Percentiles rank a stretch among this genome's conserved stretches.
These are phyloP conservation scores for Rotaria macrura DNA, from an alignment of 2,888 invertebrate species.

Conservation along the genomic window DNA sequence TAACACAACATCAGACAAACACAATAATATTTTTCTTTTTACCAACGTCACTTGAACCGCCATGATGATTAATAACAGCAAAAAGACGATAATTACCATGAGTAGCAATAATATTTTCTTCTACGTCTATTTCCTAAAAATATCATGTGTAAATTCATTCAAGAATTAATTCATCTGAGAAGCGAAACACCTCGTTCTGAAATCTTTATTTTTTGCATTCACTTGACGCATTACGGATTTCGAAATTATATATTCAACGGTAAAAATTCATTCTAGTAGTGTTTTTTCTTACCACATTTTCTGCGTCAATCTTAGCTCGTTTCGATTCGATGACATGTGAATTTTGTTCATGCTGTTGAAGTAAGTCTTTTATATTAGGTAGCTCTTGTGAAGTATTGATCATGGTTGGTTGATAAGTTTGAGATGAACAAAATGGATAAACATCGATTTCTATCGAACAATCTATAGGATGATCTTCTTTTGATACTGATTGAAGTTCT, in stretches of 20 bases:
- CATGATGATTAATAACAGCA: conserved; percentile 14
- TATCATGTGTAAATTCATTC: not conserved
- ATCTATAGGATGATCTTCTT: conserved; percentile 8
- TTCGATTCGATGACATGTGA: not conserved
- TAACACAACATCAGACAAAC: no score
- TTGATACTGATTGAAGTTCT: not conserved
- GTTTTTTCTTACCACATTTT: not conserved
- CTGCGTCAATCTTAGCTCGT: not conserved
- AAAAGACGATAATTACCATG: conserved; percentile 10
- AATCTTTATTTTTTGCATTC: no score
- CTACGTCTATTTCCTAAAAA: not conserved
- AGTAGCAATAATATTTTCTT: not conserved
- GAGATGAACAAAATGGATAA: not conserved
- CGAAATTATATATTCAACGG: no score
- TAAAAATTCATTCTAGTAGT: not conserved
- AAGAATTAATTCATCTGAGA: no score
- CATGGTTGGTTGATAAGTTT: not conserved
- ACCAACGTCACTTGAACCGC: conserved; percentile 21
- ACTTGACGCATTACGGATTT: no score
- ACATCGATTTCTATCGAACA: not conserved
- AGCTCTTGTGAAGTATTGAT: not conserved
- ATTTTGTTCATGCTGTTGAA: not conserved
- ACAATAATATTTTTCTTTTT: not conserved
- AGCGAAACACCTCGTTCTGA: no score
- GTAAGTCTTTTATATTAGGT: conserved; percentile 12